phyloP scores from a whole-genome alignment of 2,888 invertebrate genomes.

The Sipha maydis region DNA sequence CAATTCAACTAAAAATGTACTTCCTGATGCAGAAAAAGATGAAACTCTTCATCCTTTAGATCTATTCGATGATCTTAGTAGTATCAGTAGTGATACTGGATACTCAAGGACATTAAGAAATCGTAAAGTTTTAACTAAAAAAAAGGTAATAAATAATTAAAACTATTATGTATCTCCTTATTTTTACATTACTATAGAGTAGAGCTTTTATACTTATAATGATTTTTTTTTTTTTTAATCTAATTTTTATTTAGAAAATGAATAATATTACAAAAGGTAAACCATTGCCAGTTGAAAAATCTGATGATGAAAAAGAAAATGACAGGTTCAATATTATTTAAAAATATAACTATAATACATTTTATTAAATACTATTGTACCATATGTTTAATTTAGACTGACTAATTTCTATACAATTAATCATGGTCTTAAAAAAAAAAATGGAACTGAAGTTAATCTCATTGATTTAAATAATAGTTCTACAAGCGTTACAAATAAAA shows the following conservation, averaged over 20 bases:
- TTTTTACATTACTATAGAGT: background rate
- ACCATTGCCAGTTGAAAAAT: background rate
- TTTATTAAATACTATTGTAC: background rate
- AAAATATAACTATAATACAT: background rate
- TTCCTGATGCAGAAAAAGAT: background rate
- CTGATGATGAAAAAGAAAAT: constrained; percentile 32
- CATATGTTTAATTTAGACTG: constrained; percentile 13
- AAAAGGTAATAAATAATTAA: background rate
- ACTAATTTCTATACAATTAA: background rate
- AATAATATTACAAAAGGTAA: constrained; percentile 1
- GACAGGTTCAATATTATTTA: constrained; percentile 15
- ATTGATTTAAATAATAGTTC: background rate
- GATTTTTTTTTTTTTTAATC: background rate
- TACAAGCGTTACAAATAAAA: background rate
- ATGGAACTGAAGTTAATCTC: background rate
- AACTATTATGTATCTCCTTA: background rate
- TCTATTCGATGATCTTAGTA: constrained; percentile 15
- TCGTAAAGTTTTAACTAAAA: background rate
- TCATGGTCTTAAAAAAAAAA: background rate
- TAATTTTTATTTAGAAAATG: background rate
- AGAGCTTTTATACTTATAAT: background rate
- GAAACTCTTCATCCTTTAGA: constrained; percentile 10
- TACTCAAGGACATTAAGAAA: background rate
- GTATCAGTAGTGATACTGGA: background rate
- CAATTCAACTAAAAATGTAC: background rate